These are phyloP conservation scores for Molanna angustata DNA, from an alignment of 2,888 invertebrate genomes.

Conservation along the genomic window DNA sequence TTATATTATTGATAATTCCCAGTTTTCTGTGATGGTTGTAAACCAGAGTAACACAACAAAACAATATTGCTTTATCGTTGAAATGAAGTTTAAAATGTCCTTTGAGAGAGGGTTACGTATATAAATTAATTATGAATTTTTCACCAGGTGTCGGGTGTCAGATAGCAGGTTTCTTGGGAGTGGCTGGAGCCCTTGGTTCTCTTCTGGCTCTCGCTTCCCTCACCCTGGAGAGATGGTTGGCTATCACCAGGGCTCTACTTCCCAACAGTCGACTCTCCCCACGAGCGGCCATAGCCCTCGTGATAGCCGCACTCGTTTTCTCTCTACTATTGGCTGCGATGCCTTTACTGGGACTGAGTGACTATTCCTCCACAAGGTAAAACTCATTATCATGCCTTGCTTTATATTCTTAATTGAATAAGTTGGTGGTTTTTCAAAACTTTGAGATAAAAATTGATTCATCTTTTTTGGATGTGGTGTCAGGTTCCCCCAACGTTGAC, in stretches of 20 bases:
- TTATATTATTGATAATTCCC: too few relatives aligned
- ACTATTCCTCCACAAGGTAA: conserved; percentile 73
- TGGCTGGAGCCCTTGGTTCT: conserved; percentile 83
- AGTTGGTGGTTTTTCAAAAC: not conserved
- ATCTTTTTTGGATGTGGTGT: not conserved
- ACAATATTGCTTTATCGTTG: too few relatives aligned
- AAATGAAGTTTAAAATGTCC: too few relatives aligned
- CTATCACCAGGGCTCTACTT: conserved; percentile 80
- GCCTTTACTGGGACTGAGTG: conserved; percentile 80
- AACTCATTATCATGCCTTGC: too few relatives aligned
- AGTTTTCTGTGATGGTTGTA: too few relatives aligned
- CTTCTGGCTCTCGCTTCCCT: conserved; percentile 85
- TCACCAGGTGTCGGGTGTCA: conserved; percentile 76
- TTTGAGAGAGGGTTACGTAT: too few relatives aligned
- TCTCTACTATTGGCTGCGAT: conserved; percentile 73
- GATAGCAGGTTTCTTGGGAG: conserved; percentile 83
- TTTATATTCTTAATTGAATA: not conserved
- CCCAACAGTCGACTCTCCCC: conserved; percentile 76
- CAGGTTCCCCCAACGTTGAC: too few relatives aligned
- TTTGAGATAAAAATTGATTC: not conserved
- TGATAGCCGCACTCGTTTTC: conserved; percentile 78
- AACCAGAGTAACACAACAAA: too few relatives aligned
- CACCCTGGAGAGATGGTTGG: conserved; percentile 82
- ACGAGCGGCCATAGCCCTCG: conserved; percentile 68
- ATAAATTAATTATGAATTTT: too few relatives aligned